These are phyloP conservation scores for Drosophila ohnishii DNA, from an alignment of 1,140 invertebrate species.

Conservation along the genomic window DNA sequence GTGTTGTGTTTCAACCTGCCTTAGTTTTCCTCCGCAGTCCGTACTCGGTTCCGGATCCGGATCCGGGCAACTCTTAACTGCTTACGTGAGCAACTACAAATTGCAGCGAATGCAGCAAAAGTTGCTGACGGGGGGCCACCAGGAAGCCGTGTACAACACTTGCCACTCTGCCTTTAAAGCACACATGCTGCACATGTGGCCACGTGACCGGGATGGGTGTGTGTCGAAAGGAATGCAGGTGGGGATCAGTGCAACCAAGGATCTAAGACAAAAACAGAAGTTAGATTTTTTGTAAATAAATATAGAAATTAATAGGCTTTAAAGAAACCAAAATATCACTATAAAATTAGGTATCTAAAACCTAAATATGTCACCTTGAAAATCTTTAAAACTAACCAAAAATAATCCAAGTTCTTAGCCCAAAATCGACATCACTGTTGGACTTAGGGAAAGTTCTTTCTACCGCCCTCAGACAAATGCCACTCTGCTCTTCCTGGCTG, in stretches of 20 bases:
- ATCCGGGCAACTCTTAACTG: slow-evolving; percentile 53
- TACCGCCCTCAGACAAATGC: slow-evolving; percentile 36
- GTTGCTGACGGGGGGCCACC: slow-evolving; percentile 45
- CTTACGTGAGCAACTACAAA: slow-evolving; percentile 66
- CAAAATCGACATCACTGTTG: not conserved
- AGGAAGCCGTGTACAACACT: slow-evolving; percentile 36
- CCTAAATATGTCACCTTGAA: not conserved
- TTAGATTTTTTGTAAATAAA: not conserved
- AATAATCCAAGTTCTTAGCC: not conserved
- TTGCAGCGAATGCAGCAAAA: slow-evolving; percentile 49
- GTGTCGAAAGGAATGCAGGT: not conserved
- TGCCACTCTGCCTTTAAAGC: slow-evolving; percentile 35
- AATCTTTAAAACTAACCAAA: not conserved
- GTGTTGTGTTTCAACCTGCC: slow-evolving; percentile 38
- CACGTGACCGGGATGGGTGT: slow-evolving; percentile 50
- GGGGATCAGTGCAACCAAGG: not conserved
- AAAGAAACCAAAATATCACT: too few relatives aligned
- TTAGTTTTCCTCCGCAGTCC: slow-evolving; percentile 5
- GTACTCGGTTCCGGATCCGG: not conserved
- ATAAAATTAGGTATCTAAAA: too few relatives aligned
- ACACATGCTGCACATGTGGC: slow-evolving; percentile 55
- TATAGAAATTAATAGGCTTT: not conserved
- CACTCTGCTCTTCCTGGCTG: slow-evolving; percentile 30
- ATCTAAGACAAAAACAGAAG: not conserved
- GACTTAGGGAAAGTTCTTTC: not conserved